phyloP scores from a whole-genome alignment of 2,113 vertebrate genomes.

The Epinephelus moara region DNA sequence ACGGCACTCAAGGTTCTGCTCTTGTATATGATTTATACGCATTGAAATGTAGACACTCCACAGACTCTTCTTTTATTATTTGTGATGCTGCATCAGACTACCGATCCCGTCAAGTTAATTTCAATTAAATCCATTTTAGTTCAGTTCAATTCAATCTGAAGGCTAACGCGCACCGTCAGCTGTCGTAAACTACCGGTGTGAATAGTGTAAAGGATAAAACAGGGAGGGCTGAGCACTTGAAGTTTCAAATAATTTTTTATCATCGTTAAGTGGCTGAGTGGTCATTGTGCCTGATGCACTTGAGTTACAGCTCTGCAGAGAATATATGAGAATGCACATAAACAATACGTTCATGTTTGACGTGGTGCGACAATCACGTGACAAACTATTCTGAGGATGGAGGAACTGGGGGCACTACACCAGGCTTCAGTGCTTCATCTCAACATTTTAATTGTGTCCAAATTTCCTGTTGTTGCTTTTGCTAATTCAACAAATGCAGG shows the following conservation, averaged over 20 bases:
- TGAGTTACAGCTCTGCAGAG: neutral
- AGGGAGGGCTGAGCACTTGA: neutral
- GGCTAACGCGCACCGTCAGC: conserved; percentile 1
- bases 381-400: no score
- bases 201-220: conserved; percentile 1
- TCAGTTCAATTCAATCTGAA: conserved; percentile 37
- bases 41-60: conserved; percentile 16
- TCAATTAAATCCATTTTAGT: conserved; percentile 37
- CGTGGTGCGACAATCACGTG: neutral
- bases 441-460: neutral
- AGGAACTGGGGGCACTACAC: neutral
- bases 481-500: neutral
- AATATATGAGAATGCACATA: conserved; percentile 1
- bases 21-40: neutral
- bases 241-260: conserved; percentile 47
- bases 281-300: conserved; percentile 46
- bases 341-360: neutral
- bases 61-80: conserved; percentile 8
- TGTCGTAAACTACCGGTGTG: neutral
- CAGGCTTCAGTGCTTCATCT: neutral
- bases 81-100: neutral
- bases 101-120: neutral
- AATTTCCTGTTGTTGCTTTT: neutral
- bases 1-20: neutral
- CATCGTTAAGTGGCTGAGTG: conserved; percentile 49